Evolutionary conservation across 2,113 vertebrate species (phyloP).

Genomic region (Sylvicapra grimmia): DNA sequence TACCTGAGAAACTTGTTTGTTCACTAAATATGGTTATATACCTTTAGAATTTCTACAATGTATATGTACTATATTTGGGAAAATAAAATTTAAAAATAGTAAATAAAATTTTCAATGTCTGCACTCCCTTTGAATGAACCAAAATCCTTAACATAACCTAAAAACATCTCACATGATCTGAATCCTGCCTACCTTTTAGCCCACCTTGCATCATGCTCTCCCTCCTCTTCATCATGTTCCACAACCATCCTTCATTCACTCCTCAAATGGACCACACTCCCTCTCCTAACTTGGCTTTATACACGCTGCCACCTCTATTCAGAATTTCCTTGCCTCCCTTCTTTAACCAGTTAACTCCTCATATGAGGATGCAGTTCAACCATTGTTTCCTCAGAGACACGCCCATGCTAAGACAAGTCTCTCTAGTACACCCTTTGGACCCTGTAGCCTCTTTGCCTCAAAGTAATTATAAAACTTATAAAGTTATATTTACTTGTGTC

Average conservation of each 20-base stretch:
- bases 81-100: not conserved
- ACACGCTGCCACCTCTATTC: not conserved
- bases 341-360: not conserved
- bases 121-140: not conserved
- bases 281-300: not conserved
- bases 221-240: not conserved
- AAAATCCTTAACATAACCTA: not conserved
- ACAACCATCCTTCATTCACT: not conserved
- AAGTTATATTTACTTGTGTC: not conserved
- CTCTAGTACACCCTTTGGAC: not conserved
- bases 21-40: conserved; percentile 17
- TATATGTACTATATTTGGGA: not conserved
- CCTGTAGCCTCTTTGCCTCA: not conserved
- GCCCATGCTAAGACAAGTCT: not conserved
- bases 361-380: not conserved
- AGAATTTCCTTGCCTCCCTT: not conserved
- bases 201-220: not conserved
- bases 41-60: not conserved
- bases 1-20: not conserved
- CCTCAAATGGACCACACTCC: not conserved
- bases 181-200: not conserved
- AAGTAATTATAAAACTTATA: not conserved
- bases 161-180: not conserved
- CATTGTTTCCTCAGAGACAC: not conserved
- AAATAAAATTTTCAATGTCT: not conserved